Conservation (phyloP, 2,797 vertebrate genomes). For the Oreochromis grahami region DNA sequence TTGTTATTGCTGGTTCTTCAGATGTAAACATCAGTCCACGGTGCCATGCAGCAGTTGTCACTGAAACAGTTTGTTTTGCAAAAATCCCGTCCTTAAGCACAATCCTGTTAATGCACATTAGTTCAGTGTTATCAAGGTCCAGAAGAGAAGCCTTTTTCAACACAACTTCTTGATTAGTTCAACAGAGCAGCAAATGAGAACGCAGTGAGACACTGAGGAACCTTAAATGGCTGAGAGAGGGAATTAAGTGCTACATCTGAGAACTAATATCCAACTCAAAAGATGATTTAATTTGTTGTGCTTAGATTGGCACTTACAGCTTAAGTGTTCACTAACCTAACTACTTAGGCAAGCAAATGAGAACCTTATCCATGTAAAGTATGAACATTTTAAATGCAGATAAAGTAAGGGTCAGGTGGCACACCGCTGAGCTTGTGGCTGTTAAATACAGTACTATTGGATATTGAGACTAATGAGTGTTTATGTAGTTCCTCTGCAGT, state of each 20-base stretch:
- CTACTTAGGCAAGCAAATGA: constrained; percentile 35
- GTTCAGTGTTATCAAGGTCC: background rate
- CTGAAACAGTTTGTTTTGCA: background rate
- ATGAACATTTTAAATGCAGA: constrained; percentile 28
- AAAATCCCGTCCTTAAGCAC: background rate
- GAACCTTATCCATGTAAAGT: constrained; percentile 56
- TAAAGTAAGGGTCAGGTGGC: constrained; percentile 11
- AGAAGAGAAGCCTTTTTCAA: background rate
- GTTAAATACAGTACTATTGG: constrained; percentile 36
- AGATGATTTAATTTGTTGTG: constrained; percentile 3
- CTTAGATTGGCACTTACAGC: constrained; percentile 17
- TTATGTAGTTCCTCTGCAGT: constrained; percentile 2
- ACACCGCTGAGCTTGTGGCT: constrained; percentile 10
- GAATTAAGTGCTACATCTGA: constrained; percentile 21
- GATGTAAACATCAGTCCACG: constrained; percentile 8
- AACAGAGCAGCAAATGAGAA: background rate
- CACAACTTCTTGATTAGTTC: background rate
- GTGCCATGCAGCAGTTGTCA: background rate
- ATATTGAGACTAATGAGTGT: constrained; percentile 2
- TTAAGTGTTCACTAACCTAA: constrained; percentile 18
- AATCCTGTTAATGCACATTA: background rate
- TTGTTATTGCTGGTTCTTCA: background rate
- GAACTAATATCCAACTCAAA: constrained; percentile 40
- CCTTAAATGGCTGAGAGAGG: background rate
- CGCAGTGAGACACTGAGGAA: background rate